Conservation (phyloP, 1,140 invertebrate species). For the Aplysia californica region DNA sequence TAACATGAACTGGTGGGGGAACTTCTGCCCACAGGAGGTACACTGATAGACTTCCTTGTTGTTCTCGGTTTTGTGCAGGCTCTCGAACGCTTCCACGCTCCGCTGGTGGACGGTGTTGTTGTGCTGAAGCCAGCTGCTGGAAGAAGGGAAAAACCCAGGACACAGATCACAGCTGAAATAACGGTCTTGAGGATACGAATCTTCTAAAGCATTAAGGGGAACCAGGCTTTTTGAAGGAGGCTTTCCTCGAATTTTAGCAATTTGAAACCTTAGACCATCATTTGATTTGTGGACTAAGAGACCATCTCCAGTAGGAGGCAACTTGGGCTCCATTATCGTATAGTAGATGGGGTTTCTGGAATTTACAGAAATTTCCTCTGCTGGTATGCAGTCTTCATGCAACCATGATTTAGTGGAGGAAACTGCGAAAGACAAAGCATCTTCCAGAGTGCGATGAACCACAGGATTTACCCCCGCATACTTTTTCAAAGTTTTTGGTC, state of each 20-base stretch:
- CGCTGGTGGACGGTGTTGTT: constrained; percentile 4
- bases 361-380: neutral
- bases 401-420: too few species aligned
- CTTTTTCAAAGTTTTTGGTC: constrained; percentile 25
- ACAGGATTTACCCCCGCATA: constrained; percentile 17
- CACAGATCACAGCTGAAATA: constrained; percentile 15
- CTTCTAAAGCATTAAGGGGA: neutral
- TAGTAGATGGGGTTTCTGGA: constrained; percentile 1
- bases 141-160: neutral
- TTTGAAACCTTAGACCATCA: neutral
- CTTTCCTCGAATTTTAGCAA: constrained; percentile 1
- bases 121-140: constrained; percentile 11
- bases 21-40: constrained; percentile 15
- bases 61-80: neutral
- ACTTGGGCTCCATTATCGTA: constrained; percentile 25
- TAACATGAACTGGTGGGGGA: constrained; percentile 19
- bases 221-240: neutral
- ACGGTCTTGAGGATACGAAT: constrained; percentile 16
- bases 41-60: neutral
- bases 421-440: neutral
- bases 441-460: constrained; percentile 9
- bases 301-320: neutral
- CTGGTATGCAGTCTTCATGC: neutral
- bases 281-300: constrained; percentile 3
- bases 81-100: constrained; percentile 2